Conservation (phyloP, 2,888 invertebrate species). For the Cryptus viduatorius region DNA sequence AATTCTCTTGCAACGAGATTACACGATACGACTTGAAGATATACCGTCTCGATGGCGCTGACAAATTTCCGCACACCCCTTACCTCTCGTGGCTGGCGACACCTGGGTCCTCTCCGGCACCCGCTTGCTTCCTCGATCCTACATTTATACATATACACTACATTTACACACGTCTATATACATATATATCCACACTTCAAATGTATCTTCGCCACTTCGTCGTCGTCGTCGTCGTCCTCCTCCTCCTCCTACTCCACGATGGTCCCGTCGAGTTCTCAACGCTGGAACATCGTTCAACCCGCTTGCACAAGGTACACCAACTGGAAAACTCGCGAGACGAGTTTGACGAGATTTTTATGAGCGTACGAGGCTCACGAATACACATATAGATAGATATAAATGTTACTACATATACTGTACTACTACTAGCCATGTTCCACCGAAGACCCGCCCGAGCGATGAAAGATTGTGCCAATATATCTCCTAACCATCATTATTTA, state of each 20-base stretch:
- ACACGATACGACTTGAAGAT: constrained; percentile 29
- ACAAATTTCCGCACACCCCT: constrained; percentile 57
- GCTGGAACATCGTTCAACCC: constrained; percentile 58
- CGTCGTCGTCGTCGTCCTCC: constrained; percentile 39
- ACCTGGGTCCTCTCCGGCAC: constrained; percentile 47
- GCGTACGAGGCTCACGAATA: constrained; percentile 33
- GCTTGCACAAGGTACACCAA: constrained; percentile 52
- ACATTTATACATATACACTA: neutral
- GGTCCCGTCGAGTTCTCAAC: constrained; percentile 58
- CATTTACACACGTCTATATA: neutral
- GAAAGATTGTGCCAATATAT: constrained; percentile 63
- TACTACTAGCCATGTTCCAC: neutral
- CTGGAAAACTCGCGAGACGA: constrained; percentile 66
- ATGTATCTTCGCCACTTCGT: constrained; percentile 46
- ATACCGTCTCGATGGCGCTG: constrained; percentile 60
- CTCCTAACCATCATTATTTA: constrained; percentile 60
- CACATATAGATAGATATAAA: constrained; percentile 12
- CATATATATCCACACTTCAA: constrained; percentile 18
- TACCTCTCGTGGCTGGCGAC: constrained; percentile 30
- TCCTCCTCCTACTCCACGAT: constrained; percentile 26
- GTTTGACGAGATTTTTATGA: constrained; percentile 68
- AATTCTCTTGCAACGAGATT: constrained; percentile 43
- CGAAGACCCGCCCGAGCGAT: constrained; percentile 36
- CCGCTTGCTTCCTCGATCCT: constrained; percentile 31
- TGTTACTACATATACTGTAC: neutral